These are phyloP conservation scores for Lithobates sylvaticus DNA, from an alignment of 2,797 vertebrate species.

Conservation along the genomic window DNA sequence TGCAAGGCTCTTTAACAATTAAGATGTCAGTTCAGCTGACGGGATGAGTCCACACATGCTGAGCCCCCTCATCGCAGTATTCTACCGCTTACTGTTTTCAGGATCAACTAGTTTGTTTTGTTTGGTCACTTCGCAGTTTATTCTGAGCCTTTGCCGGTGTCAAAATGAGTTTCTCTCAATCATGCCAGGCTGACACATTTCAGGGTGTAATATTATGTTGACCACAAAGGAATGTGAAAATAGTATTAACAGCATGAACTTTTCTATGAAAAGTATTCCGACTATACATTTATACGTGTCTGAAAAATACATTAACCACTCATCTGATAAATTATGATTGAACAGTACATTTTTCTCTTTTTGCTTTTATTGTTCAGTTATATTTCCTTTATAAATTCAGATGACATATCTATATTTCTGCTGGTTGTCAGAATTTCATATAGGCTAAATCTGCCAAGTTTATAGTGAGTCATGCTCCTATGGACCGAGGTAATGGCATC, in stretches of 20 bases:
- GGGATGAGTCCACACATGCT: constrained; percentile 32
- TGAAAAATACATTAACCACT: neutral
- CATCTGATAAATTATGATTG: neutral
- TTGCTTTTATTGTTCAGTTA: too few relatives aligned
- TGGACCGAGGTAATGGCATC: too few relatives aligned
- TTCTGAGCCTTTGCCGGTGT: constrained; percentile 8
- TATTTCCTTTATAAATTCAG: too few relatives aligned
- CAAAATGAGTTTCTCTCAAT: constrained; percentile 28
- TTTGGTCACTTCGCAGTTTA: constrained; percentile 24
- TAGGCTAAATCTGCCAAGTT: too few relatives aligned
- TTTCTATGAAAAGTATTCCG: neutral
- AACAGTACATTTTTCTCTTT: too few relatives aligned
- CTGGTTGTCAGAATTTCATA: too few relatives aligned
- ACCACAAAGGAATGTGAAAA: neutral
- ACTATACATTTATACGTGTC: neutral
- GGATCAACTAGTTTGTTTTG: constrained; percentile 16
- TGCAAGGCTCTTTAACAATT: constrained; percentile 40
- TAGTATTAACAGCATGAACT: neutral
- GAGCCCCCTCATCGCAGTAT: constrained; percentile 1
- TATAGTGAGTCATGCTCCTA: too few relatives aligned
- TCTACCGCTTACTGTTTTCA: constrained; percentile 32
- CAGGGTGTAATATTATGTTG: constrained; percentile 23
- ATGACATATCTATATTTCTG: too few relatives aligned
- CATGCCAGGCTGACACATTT: constrained; percentile 23
- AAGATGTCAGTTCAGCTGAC: constrained; percentile 41